Evolutionary conservation across 1,140 invertebrate genomes (phyloP).

Genomic region (Cydia pomonella): DNA sequence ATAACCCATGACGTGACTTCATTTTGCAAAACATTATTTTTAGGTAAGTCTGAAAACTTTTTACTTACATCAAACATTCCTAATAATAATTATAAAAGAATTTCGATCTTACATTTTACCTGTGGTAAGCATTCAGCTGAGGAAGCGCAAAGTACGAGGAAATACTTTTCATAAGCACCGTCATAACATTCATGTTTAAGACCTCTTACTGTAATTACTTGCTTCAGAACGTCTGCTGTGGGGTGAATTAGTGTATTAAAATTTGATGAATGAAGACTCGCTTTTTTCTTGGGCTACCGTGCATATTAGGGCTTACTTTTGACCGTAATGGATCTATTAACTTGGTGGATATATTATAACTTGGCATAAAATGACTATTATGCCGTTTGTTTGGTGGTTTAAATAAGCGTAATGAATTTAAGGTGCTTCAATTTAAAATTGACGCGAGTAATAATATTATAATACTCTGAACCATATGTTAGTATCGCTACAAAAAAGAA

Average conservation of each 20-base stretch:
- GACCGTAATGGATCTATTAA: neutral
- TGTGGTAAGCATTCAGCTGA: constrained; percentile 69
- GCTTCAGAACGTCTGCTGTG: constrained; percentile 49
- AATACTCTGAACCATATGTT: too few species aligned
- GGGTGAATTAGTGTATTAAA: constrained; percentile 78
- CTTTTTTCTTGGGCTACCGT: constrained; percentile 56
- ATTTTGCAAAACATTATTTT: neutral
- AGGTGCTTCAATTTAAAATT: too few species aligned
- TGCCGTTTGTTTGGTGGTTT: too few species aligned
- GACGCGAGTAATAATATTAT: too few species aligned
- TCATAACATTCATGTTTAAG: constrained; percentile 80
- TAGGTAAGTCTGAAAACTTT: neutral
- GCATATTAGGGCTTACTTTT: constrained; percentile 15
- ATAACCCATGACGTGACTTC: constrained; percentile 50
- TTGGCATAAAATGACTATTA: too few species aligned
- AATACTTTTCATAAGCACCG: constrained; percentile 78
- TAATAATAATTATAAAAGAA: constrained; percentile 29
- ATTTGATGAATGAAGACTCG: constrained; percentile 75
- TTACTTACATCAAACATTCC: neutral
- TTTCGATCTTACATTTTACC: constrained; percentile 68
- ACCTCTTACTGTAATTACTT: constrained; percentile 79
- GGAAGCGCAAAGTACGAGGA: constrained; percentile 49
- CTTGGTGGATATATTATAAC: neutral
- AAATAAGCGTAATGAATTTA: too few species aligned
- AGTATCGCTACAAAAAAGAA: too few species aligned